Conservation (phyloP, 2,113 vertebrate genomes). For the Semnopithecus entellus region DNA sequence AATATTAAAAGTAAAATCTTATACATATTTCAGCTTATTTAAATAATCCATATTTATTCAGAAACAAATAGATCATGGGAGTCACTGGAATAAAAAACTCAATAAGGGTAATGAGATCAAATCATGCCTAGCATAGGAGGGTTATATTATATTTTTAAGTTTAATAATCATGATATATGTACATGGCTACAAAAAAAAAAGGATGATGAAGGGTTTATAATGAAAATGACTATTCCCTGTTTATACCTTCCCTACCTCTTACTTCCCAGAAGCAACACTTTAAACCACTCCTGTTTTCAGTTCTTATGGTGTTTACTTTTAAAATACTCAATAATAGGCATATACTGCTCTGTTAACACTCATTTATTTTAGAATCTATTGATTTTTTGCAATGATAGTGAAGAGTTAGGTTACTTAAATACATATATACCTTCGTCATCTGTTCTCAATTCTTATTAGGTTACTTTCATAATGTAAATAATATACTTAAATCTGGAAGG, state of each 20-base stretch:
- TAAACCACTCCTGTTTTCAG: neutral
- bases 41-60: neutral
- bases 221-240: neutral
- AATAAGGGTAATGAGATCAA: neutral
- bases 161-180: neutral
- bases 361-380: neutral
- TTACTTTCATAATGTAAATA: neutral
- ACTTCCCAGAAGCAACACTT: neutral
- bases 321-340: neutral
- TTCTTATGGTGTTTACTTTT: neutral
- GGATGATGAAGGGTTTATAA: neutral
- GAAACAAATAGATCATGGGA: neutral
- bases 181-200: neutral
- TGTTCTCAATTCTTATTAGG: neutral
- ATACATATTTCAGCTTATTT: neutral
- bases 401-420: neutral
- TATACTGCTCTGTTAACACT: neutral
- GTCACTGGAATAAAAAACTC: neutral
- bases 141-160: neutral
- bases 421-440: neutral
- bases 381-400: neutral
- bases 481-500: neutral
- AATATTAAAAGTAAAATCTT: neutral
- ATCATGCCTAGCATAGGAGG: neutral
- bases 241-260: too few relatives aligned